Conservation (phyloP, 2,888 invertebrate species). For the Leptinotarsa peninsularis region DNA sequence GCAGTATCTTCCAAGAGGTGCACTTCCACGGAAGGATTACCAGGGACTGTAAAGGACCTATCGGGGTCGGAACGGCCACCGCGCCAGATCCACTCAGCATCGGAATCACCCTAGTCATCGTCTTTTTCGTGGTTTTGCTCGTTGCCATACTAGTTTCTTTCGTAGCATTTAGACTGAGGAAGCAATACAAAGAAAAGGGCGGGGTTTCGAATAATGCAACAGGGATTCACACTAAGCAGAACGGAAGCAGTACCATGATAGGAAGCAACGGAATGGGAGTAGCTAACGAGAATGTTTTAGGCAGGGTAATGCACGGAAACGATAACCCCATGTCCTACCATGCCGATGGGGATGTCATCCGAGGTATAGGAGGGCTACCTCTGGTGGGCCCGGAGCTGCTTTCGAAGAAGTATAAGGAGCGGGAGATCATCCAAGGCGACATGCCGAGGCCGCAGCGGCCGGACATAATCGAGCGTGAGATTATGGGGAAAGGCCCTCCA, state of each 20-base stretch:
- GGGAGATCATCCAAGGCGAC: slow-evolving; percentile 72
- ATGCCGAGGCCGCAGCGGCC: slow-evolving; percentile 87
- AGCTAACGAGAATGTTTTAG: slow-evolving; percentile 77
- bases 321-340: slow-evolving; percentile 79
- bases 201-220: slow-evolving; percentile 75
- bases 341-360: slow-evolving; percentile 79
- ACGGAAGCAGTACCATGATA: slow-evolving; percentile 77
- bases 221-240: slow-evolving; percentile 84
- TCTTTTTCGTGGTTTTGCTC: slow-evolving; percentile 90
- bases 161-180: slow-evolving; percentile 89
- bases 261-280: slow-evolving; percentile 75
- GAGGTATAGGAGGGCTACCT: slow-evolving; percentile 81
- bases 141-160: slow-evolving; percentile 92
- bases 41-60: slow-evolving; percentile 80
- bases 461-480: slow-evolving; percentile 93
- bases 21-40: slow-evolving; percentile 79
- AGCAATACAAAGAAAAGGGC: slow-evolving; percentile 88
- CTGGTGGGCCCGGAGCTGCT: slow-evolving; percentile 87
- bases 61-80: slow-evolving; percentile 81
- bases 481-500: slow-evolving; percentile 85
- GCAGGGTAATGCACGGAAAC: slow-evolving; percentile 76
- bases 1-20: slow-evolving; percentile 82
- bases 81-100: slow-evolving; percentile 90
- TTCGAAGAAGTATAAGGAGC: slow-evolving; percentile 89
- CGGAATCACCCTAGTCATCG: slow-evolving; percentile 92